Evolutionary conservation across 2,113 vertebrate genomes (phyloP).

Genomic region (Prunella himalayana): DNA sequence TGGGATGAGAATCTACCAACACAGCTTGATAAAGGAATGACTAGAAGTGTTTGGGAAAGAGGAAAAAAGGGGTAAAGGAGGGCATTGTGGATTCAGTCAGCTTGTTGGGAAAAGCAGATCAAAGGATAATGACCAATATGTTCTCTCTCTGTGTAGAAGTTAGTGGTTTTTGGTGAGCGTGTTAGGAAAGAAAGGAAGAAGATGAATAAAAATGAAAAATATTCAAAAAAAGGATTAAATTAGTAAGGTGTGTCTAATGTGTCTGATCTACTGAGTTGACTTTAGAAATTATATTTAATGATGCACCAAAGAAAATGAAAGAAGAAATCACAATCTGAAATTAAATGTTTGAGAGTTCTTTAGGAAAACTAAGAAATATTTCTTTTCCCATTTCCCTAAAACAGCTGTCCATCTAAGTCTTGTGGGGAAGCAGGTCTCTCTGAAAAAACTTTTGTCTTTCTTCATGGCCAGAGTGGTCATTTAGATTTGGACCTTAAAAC

Average conservation of each 20-base stretch:
- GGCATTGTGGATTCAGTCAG: background rate
- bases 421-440: background rate
- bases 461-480: background rate
- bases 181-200: background rate
- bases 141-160: background rate
- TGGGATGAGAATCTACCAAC: background rate
- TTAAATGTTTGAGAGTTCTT: background rate
- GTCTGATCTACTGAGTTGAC: background rate
- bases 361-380: background rate
- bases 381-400: background rate
- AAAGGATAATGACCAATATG: background rate
- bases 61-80: background rate
- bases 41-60: background rate
- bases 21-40: background rate
- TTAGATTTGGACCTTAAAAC: background rate
- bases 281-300: background rate
- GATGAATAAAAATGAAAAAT: background rate
- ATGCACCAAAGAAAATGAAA: background rate
- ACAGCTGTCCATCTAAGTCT: background rate
- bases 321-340: background rate
- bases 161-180: background rate
- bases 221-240: background rate
- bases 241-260: background rate
- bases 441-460: background rate
- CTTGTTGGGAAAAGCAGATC: background rate